A percentile compares a stretch with the other conserved stretches of the same genome.
These are phyloP conservation scores for Enteromius fasciolatus DNA, from an alignment of 2,797 vertebrate species.

Conservation along the genomic window DNA sequence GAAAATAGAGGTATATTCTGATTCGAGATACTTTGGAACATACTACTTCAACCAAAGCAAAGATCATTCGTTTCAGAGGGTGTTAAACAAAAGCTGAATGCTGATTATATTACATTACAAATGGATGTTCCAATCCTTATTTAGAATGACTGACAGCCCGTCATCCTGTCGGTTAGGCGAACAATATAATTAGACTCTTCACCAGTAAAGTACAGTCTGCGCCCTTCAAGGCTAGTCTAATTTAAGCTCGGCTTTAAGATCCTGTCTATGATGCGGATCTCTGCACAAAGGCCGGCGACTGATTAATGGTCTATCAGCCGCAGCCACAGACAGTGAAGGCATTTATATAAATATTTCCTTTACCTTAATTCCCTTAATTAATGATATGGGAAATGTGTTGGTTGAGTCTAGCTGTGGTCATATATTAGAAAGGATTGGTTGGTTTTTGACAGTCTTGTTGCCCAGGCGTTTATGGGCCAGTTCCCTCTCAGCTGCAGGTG, in stretches of 20 bases:
- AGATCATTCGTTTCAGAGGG: conserved; percentile 13
- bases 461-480: conserved; percentile 60
- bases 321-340: conserved; percentile 47
- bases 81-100: conserved; percentile 3
- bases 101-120: neutral
- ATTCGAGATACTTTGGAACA: conserved; percentile 16
- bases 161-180: neutral
- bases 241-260: conserved; percentile 22
- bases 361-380: conserved; percentile 61
- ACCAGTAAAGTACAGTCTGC: conserved; percentile 34
- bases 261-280: conserved; percentile 25
- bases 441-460: conserved; percentile 53
- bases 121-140: neutral
- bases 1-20: conserved; percentile 21
- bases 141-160: conserved; percentile 7
- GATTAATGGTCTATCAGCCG: conserved; percentile 53
- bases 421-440: conserved; percentile 47
- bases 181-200: conserved; percentile 16
- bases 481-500: conserved; percentile 61
- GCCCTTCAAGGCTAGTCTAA: conserved; percentile 29
- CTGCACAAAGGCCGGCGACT: conserved; percentile 48
- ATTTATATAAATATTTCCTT: conserved; percentile 63
- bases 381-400: conserved; percentile 56
- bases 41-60: neutral
- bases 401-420: conserved; percentile 35